Evolutionary conservation across 2,797 vertebrate genomes (phyloP).

Genomic region (Ctenopoma kingsleyae): DNA sequence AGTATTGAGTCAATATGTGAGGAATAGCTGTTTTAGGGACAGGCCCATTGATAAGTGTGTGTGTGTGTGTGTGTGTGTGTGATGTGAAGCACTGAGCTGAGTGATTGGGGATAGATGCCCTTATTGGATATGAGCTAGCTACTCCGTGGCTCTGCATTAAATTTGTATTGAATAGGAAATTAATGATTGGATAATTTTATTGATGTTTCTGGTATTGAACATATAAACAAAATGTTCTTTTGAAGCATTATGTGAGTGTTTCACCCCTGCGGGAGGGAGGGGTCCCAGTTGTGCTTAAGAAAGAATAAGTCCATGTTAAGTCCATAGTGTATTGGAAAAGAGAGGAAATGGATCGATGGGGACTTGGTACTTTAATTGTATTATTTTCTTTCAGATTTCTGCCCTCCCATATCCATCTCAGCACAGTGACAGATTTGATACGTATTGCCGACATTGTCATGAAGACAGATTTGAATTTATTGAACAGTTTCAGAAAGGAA

Average conservation of each 20-base stretch:
- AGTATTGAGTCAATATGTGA: constrained; percentile 77
- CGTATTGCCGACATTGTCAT: constrained; percentile 73
- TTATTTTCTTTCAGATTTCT: constrained; percentile 78
- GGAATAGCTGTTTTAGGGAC: constrained; percentile 78
- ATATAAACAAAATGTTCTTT: constrained; percentile 84
- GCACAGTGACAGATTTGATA: constrained; percentile 75
- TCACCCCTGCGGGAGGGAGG: constrained; percentile 55
- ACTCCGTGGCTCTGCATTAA: constrained; percentile 79
- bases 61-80: constrained; percentile 22
- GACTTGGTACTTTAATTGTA: constrained; percentile 74
- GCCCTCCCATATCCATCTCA: constrained; percentile 70
- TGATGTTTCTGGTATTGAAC: constrained; percentile 80
- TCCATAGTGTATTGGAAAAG: constrained; percentile 78
- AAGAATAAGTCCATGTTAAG: constrained; percentile 82
- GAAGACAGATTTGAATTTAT: constrained; percentile 77
- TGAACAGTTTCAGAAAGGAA: constrained; percentile 69
- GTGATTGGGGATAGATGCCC: constrained; percentile 74
- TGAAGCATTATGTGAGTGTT: constrained; percentile 77
- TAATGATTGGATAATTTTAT: constrained; percentile 83
- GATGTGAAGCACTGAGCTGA: constrained; percentile 50
- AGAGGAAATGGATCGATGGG: constrained; percentile 70
- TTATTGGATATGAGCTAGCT: constrained; percentile 81
- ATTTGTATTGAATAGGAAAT: constrained; percentile 80
- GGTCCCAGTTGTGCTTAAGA: constrained; percentile 78
- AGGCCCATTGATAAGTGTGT: constrained; percentile 68